Evolutionary conservation across 53 echinoderm and acorn worm species (phyloP), one percentile per base, ranked within the genome.

Genomic region (Pentamera pediparva): DNA sequence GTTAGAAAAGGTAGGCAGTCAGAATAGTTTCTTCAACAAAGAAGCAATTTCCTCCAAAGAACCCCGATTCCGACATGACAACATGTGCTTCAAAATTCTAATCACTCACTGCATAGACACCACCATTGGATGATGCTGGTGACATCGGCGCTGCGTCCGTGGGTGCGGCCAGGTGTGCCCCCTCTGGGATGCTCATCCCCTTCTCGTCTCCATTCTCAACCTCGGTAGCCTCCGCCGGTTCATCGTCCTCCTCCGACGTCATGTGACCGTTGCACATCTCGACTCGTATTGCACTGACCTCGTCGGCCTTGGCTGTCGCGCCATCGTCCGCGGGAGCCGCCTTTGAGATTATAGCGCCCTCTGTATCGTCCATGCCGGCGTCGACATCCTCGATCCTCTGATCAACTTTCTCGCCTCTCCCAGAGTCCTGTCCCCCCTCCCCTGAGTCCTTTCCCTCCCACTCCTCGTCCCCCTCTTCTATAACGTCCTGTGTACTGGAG

Each of bases 81-180:
- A n/a, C n/a, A n/a, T n/a, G n/a, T n/a, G n/a, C n/a, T n/a, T n/a
- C n/a, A n/a, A n/a, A n/a, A n/a, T n/a, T n/a, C n/a, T n/a, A n/a
- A n/a, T n/a, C n/a, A 65, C 94, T 94, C 59, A 95, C 96, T 19
- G 96, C 72, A 73, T 95, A 95, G 31, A 95, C 89, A n/a, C 96
- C 96, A 17, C 96, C 96, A 52, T 87, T 91, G 11, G 98, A 98
- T 13, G 98, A 98, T 19, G 87, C 98, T 0, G 98, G 98, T 19
- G 98, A 98, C 21, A 86, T 86, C 2, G 91, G 83, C 11, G 41
- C 43, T 25, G 81, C 74, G n/a, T n/a, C n/a, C 32, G 54, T 78
- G 39, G 89, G 89, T 18, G 93, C 86, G 35, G 87, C 62, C 51
- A 84, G 76, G 55, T 84, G 84, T 55, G 86, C 32, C 2, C 74